Conservation (phyloP, 1,140 invertebrate genomes). For the Gerris buenoi region DNA sequence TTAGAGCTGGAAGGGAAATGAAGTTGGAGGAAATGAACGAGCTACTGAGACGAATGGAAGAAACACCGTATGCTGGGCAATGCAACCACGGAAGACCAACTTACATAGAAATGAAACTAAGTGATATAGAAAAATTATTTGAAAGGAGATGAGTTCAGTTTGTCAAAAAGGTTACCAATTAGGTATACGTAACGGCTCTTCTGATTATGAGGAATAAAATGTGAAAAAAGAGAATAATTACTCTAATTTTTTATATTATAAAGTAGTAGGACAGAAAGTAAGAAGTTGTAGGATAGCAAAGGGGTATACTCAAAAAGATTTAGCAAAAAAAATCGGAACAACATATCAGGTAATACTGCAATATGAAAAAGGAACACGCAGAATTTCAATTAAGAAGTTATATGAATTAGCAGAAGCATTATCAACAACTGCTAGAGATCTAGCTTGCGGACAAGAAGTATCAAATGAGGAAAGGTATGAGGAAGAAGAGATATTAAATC, state of each 20-base stretch:
- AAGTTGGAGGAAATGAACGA: slow-evolving; percentile 1
- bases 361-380: neutral
- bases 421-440: no score
- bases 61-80: neutral
- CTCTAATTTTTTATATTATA: slow-evolving; percentile 1
- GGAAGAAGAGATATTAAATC: no score
- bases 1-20: neutral
- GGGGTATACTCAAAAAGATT: neutral
- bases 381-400: slow-evolving; percentile 1
- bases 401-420: neutral
- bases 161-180: slow-evolving; percentile 1
- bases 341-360: neutral
- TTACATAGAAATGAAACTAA: no score
- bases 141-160: slow-evolving; percentile 1
- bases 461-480: no score
- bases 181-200: no score
- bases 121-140: slow-evolving; percentile 1
- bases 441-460: no score
- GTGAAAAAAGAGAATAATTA: no score
- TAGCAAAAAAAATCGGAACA: neutral
- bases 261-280: slow-evolving; percentile 1
- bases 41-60: neutral
- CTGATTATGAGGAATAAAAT: no score
- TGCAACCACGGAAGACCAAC: no score
- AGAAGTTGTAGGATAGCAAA: neutral